Percentiles rank a stretch among this genome's conserved stretches.
Conservation (phyloP, 2,888 invertebrate genomes). For the Mythimna loreyi region DNA sequence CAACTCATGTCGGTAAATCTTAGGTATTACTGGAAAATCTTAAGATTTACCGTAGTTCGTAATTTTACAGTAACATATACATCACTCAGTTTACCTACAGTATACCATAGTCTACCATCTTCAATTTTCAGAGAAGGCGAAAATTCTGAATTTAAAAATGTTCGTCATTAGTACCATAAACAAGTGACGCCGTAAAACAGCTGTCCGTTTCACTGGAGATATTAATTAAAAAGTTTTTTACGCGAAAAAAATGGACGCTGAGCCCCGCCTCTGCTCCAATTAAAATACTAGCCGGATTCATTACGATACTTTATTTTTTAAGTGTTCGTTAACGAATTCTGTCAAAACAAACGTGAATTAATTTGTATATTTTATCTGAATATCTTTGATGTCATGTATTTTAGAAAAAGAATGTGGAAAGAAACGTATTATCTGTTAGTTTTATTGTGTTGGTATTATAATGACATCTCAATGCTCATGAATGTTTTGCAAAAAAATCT, state of each 20-base stretch:
- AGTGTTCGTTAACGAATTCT: conserved; percentile 76
- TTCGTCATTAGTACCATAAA: conserved; percentile 78
- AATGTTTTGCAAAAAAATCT: conserved; percentile 5
- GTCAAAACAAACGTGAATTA: conserved; percentile 70
- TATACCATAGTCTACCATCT: conserved; percentile 12
- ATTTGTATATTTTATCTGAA: conserved; percentile 63
- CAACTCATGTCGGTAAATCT: no score
- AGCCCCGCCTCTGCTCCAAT: conserved; percentile 78
- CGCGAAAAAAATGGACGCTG: conserved; percentile 71
- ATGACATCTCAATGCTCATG: conserved; percentile 37
- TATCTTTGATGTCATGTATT: conserved; percentile 51
- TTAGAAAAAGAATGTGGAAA: conserved; percentile 37
- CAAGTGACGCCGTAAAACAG: conserved; percentile 73
- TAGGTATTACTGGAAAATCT: no score
- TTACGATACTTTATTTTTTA: conserved; percentile 84
- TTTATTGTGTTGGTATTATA: conserved; percentile 43
- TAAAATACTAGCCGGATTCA: conserved; percentile 86
- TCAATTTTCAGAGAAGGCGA: conserved; percentile 30
- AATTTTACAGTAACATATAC: no score
- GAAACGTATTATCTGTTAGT: conserved; percentile 33
- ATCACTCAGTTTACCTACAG: conserved; percentile 27
- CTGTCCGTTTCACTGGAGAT: conserved; percentile 78
- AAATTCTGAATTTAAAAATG: conserved; percentile 65
- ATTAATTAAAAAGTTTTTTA: conserved; percentile 88
- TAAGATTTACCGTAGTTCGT: no score